Base-by-base conservation (phyloP, 2,113 vertebrate species). In the Acanthisitta chloris region DNA sequence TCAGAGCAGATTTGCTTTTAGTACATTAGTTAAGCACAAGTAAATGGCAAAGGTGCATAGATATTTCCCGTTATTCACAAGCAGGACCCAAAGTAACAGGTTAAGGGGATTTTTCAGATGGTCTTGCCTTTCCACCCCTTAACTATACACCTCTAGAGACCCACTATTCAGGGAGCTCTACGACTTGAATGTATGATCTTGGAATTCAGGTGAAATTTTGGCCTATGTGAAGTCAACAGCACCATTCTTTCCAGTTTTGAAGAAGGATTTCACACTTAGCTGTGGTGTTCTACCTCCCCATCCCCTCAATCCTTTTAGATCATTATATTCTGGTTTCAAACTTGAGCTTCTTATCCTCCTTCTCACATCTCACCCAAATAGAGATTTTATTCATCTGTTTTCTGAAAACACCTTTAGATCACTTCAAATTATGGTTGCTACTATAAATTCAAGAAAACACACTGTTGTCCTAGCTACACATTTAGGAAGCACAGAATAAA, bases 251-350 rank as follows among this genome's bases (percentile, higher is more conserved):
- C 26, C 16, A 23, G 51, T 52, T 86, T n/a, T 3, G 0, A 79
- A 61, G 12, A 90, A 77, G 17, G 13, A 82, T 42, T 79, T 72
- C 38, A 73, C 14, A 15, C 9, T 48, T 19, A 36, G 1, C 23
- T 43, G 5, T 21, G 4, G 14, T 33, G 19, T 33, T 78, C 20
- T 14, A 59, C 11, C 9, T 51, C 16, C 48, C 42, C 18, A 66
- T 4, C 0, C 5, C 4, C 14, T 3, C 8, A 31, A 1, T 4
- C 3, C 16, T 42, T 65, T 45, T 18, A 40, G 19, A 57, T 67
- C 15, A 38, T 29, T 57, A 52, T 26, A 57, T 38, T 72, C 48
- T 24, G 10, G 4, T 66, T 84, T 84, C 72, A 10, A 67, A 67
- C 17, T 78, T 89, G 0, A 78, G 42, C 34, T 87, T 51, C 69